A percentile compares a stretch with the other conserved stretches of the same genome.
These are phyloP conservation scores for Taeniopygia guttata DNA, from an alignment of 2,797 vertebrate species.

Conservation along the genomic window DNA sequence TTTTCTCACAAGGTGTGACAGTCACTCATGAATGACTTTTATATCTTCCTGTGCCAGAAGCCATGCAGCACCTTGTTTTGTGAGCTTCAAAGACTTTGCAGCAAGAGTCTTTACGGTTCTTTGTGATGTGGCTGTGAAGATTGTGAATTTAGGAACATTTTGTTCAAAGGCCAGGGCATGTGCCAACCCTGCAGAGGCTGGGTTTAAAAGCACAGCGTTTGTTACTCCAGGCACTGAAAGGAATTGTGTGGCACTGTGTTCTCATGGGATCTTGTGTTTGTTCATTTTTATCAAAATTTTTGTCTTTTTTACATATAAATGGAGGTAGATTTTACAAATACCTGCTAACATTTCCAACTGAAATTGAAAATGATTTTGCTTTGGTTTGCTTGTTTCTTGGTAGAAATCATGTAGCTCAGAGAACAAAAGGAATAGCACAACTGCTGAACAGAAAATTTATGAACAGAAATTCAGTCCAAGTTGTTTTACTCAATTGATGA, in stretches of 20 bases:
- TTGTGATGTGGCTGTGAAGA: conserved; percentile 17
- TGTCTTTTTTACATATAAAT: not conserved
- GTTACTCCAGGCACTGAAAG: not conserved
- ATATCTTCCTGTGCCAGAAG: not conserved
- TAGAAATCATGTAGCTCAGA: not conserved
- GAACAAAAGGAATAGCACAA: not conserved
- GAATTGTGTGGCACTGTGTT: not conserved
- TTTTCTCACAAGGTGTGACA: not conserved
- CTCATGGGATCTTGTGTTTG: not conserved
- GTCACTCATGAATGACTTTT: not conserved
- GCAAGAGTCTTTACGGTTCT: conserved; percentile 14
- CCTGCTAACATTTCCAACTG: not conserved
- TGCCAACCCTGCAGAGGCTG: not conserved
- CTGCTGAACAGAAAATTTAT: not conserved
- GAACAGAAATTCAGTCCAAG: not conserved
- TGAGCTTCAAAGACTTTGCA: conserved; percentile 41
- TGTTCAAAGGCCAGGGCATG: conserved; percentile 15
- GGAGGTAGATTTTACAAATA: not conserved
- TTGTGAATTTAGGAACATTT: conserved; percentile 18
- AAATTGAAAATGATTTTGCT: not conserved
- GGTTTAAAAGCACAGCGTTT: not conserved
- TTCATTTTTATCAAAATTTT: not conserved
- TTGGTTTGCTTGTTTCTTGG: not conserved
- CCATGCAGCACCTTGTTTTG: not conserved
- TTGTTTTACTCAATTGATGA: not conserved